phyloP scores from a whole-genome alignment of 2,113 vertebrate species.

The Megaleporinus macrocephalus region DNA sequence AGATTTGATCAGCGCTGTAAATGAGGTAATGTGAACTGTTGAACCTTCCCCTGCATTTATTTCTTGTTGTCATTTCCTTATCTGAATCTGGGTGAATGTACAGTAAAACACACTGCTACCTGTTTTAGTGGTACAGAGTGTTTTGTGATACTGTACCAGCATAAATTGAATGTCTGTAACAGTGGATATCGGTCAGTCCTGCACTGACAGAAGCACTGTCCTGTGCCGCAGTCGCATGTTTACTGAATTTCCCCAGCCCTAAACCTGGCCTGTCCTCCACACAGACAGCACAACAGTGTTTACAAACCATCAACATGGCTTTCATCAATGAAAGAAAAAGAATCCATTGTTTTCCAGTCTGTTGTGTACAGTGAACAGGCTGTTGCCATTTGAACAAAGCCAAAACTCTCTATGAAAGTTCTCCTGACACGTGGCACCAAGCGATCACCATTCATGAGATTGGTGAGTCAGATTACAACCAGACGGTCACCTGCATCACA shows the following conservation, averaged over 20 bases:
- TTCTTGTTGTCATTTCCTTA: neutral
- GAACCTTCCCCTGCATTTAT: neutral
- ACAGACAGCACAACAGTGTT: slow-evolving; percentile 6
- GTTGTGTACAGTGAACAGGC: neutral
- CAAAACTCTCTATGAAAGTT: slow-evolving; percentile 25
- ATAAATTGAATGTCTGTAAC: neutral
- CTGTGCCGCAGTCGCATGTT: neutral
- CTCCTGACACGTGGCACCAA: neutral
- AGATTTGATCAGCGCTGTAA: neutral
- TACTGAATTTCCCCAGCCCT: neutral
- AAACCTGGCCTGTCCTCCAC: slow-evolving; percentile 24
- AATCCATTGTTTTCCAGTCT: slow-evolving; percentile 33
- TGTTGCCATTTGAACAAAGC: neutral
- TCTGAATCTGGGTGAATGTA: neutral
- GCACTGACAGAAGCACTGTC: no score
- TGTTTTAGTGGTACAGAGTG: neutral
- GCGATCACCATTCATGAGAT: slow-evolving; percentile 34
- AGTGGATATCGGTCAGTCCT: neutral
- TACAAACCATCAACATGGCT: slow-evolving; percentile 24
- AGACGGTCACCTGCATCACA: slow-evolving; percentile 26
- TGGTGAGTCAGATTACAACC: slow-evolving; percentile 34
- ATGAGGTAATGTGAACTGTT: neutral
- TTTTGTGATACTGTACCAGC: neutral
- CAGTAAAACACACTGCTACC: neutral
- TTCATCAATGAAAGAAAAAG: slow-evolving; percentile 43